These are phyloP conservation scores for Pterophyllum scalare DNA, from an alignment of 2,113 vertebrate genomes.

Conservation along the genomic window DNA sequence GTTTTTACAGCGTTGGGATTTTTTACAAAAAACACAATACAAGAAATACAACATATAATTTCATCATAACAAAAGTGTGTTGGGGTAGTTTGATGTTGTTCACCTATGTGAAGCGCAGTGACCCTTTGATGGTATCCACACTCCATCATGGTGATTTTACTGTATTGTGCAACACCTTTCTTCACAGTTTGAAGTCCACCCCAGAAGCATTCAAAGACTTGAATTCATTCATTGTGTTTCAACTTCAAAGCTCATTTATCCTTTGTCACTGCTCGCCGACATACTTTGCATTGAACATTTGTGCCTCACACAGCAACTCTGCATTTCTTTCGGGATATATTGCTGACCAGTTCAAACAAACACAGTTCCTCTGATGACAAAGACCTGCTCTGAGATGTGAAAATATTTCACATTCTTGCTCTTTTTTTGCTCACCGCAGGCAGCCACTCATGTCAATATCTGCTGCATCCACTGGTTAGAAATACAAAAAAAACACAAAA, in stretches of 20 bases:
- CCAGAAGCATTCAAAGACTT: not conserved
- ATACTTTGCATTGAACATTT: not conserved
- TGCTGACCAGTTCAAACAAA: not conserved
- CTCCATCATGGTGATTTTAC: not conserved
- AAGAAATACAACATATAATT: not conserved
- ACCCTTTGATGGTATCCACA: not conserved
- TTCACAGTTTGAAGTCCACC: not conserved
- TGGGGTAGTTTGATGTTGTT: not conserved
- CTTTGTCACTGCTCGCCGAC: not conserved
- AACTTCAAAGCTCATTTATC: not conserved
- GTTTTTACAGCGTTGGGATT: not conserved
- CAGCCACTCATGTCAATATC: slow-evolving; percentile 5
- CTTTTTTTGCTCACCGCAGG: not conserved
- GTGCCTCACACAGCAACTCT: not conserved
- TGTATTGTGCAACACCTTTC: not conserved
- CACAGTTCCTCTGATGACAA: not conserved
- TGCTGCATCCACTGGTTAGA: not conserved
- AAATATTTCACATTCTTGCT: slow-evolving; percentile 28
- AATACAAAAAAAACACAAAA: not conserved
- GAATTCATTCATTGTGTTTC: not conserved
- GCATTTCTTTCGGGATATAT: not conserved
- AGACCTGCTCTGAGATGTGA: slow-evolving; percentile 1
- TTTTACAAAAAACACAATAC: not conserved
- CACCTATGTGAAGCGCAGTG: not conserved
- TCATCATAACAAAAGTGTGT: not conserved